These are phyloP conservation scores for Macrosiphum euphorbiae DNA, from an alignment of 2,888 invertebrate species.

Conservation along the genomic window DNA sequence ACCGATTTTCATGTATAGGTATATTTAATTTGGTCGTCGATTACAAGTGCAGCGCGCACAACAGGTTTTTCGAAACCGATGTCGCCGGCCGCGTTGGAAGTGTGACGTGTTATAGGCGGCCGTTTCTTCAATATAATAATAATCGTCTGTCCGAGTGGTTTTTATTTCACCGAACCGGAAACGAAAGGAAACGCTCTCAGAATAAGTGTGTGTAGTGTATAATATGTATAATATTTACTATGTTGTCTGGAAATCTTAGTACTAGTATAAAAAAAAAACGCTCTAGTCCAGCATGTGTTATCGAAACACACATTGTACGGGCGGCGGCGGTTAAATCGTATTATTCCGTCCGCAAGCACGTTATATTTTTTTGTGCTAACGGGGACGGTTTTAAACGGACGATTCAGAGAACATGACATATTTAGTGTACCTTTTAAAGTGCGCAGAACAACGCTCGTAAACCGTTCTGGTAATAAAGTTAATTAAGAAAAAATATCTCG, in stretches of 20 bases:
- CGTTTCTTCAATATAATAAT: conserved; percentile 2
- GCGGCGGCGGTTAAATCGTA: neutral
- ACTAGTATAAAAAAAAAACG: conserved; percentile 16
- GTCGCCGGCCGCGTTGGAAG: conserved; percentile 16
- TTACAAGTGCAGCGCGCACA: neutral
- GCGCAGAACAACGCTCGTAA: neutral
- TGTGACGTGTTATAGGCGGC: conserved; percentile 18
- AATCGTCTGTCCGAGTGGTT: conserved; percentile 20
- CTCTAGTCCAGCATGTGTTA: neutral
- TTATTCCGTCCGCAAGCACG: neutral
- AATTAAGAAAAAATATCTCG: neutral
- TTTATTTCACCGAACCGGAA: conserved; percentile 35
- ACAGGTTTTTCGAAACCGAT: conserved; percentile 51
- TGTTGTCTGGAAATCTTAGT: conserved; percentile 1
- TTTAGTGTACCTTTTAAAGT: neutral
- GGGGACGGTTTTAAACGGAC: neutral
- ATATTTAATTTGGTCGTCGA: conserved; percentile 40
- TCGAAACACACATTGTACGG: neutral
- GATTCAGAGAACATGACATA: neutral
- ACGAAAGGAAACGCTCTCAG: conserved; percentile 32
- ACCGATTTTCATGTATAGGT: conserved; percentile 33
- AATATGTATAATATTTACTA: conserved; percentile 12
- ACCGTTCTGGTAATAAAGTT: conserved; percentile 3
- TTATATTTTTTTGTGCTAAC: neutral
- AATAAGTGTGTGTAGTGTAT: neutral